Base-by-base conservation (phyloP, 2,888 invertebrate genomes). In the Chaetogeoica ovagalla region DNA sequence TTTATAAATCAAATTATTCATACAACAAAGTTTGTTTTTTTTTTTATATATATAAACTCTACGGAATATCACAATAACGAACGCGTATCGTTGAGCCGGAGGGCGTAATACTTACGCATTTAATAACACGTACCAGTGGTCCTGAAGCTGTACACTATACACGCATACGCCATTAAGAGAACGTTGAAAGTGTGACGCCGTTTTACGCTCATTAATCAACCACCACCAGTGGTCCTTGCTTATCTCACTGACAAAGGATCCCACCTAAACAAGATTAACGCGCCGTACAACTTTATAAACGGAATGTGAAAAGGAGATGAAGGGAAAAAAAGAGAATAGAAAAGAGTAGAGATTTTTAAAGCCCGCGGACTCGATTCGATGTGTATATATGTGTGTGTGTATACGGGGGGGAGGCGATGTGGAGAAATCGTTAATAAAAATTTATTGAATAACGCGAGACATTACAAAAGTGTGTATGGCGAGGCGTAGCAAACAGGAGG, bases 401-500 rank as follows among this genome's bases (percentile, higher is more conserved):
- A n/a, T n/a, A n/a, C n/a, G n/a, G n/a, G n/a, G n/a, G n/a, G n/a
- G n/a, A n/a, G n/a, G n/a, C n/a, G n/a, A n/a, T n/a, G n/a, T n/a
- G n/a, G n/a, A n/a, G 37, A 70, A 57, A 39, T 70, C n/a, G 13
- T 70, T 57, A 70, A 57, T 39, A 39, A 70, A 57, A 70, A 70
- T n/a, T 21, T 30, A 52, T 52, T 52, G 52, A 68, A 68, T 52
- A 52, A 30, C 30, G 9, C 30, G 8, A 37, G 69, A n/a, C 69
- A 23, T 68, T 68, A 70, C n/a, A 70, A 48, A 70, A 57, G 55
- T 55, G 55, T 55, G n/a, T 30, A 30, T 4, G 30, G 30, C 30
- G 30, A 2, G 30, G 30, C 30, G 55, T 70, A 13, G 2, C 8
- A 3, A 23, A 1, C n/a, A n/a, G n/a, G 7, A 15, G 21, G 66